A percentile compares a stretch with the other conserved stretches of the same genome.
phyloP scores from a whole-genome alignment of 2,888 invertebrate species.

The Parnassius apollo region DNA sequence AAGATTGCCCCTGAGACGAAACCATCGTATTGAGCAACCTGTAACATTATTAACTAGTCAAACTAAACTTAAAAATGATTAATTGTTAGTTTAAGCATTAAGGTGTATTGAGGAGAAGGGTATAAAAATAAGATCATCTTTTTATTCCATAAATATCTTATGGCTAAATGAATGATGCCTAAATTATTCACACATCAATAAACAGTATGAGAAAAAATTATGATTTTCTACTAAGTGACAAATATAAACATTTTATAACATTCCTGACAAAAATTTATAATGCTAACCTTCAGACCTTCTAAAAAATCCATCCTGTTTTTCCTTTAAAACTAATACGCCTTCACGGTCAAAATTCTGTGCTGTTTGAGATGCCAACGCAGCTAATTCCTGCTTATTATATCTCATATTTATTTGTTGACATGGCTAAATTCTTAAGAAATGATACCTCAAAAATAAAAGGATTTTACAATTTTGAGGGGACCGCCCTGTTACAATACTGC shows the following conservation, averaged over 20 bases:
- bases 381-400: slow-evolving; percentile 94
- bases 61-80: background rate
- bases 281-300: slow-evolving; percentile 92
- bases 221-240: too few species aligned
- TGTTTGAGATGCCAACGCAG: slow-evolving; percentile 91
- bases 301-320: slow-evolving; percentile 95
- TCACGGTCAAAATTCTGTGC: slow-evolving; percentile 95
- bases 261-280: background rate
- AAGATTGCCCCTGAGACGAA: slow-evolving; percentile 94
- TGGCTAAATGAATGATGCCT: too few species aligned
- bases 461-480: background rate
- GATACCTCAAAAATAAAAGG: slow-evolving; percentile 9
- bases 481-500: background rate
- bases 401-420: slow-evolving; percentile 82
- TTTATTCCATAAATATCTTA: too few species aligned
- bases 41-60: slow-evolving; percentile 15
- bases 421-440: slow-evolving; percentile 5
- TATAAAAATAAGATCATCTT: too few species aligned
- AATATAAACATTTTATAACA: too few species aligned
- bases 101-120: too few species aligned
- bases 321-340: slow-evolving; percentile 91
- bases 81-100: too few species aligned
- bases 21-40: slow-evolving; percentile 83
- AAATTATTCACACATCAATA: too few species aligned
- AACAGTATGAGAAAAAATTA: too few species aligned